Conservation (phyloP, 2,113 vertebrate genomes). For the Dolichallabes microphthalmus region DNA sequence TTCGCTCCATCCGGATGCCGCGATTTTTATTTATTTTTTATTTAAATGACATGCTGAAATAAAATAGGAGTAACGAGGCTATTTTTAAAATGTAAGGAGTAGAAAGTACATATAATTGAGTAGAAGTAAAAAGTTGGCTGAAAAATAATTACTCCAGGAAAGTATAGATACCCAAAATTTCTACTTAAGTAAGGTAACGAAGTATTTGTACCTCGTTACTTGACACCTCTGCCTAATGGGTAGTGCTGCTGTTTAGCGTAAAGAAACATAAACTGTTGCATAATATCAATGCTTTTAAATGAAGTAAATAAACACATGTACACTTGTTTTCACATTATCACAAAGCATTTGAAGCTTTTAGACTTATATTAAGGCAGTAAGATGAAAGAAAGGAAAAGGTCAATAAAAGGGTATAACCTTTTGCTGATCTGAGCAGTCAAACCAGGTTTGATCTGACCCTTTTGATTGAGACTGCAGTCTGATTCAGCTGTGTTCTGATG, state of each 20-base stretch:
- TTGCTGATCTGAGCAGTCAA: conserved; percentile 61
- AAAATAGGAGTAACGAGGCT: too few relatives aligned
- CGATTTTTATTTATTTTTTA: too few relatives aligned
- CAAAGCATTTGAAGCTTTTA: conserved; percentile 44
- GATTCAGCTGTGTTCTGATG: conserved; percentile 22
- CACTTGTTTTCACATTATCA: conserved; percentile 25
- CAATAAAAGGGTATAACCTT: conserved; percentile 70
- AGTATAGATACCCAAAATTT: too few relatives aligned
- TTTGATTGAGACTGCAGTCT: conserved; percentile 43
- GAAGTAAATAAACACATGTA: not conserved
- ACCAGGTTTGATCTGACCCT: conserved; percentile 47
- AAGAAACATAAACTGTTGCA: not conserved
- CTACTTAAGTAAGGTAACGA: too few relatives aligned
- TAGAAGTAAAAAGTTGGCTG: too few relatives aligned
- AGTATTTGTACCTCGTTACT: too few relatives aligned
- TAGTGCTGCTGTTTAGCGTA: not conserved
- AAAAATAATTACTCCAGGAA: too few relatives aligned
- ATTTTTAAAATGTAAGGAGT: too few relatives aligned
- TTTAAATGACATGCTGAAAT: too few relatives aligned
- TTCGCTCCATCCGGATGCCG: too few relatives aligned
- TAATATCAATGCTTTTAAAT: not conserved
- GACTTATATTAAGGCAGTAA: conserved; percentile 52
- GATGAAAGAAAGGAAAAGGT: conserved; percentile 69
- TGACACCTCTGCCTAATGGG: conserved; percentile 1
- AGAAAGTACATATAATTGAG: too few relatives aligned